Percentiles rank a stretch among this genome's conserved stretches.
Conservation (phyloP, 1,140 invertebrate genomes). For the Cotesia vestalis region DNA sequence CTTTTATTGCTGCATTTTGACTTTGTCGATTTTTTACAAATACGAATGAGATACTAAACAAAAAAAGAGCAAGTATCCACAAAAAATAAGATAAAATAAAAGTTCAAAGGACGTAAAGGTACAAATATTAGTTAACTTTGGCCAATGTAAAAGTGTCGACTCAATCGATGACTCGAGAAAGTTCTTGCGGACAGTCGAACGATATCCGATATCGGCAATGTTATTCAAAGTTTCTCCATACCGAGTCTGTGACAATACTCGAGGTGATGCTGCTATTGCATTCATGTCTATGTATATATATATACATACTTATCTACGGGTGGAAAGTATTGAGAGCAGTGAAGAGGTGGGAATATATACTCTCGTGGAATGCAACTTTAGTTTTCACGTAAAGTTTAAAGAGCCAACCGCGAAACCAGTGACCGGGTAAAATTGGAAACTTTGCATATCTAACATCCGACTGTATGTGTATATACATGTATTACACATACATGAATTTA, state of each 20-base stretch:
- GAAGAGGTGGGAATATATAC: no score
- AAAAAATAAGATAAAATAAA: no score
- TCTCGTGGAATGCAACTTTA: conserved; percentile 30
- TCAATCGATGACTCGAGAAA: background rate
- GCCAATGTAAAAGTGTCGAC: background rate
- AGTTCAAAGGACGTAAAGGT: no score
- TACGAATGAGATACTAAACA: no score
- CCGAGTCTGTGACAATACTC: conserved; percentile 3
- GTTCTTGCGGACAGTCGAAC: background rate
- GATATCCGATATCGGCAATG: conserved; percentile 7
- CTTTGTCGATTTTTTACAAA: no score
- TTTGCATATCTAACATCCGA: conserved; percentile 22
- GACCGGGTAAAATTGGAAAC: conserved; percentile 25
- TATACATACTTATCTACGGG: no score
- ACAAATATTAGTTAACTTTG: conserved; percentile 9
- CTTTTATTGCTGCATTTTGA: no score
- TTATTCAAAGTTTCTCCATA: background rate
- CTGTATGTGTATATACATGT: no score
- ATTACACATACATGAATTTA: no score
- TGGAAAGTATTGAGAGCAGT: no score
- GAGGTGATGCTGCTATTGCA: background rate
- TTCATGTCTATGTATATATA: no score
- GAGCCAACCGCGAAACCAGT: conserved; percentile 32
- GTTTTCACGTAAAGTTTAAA: conserved; percentile 26
- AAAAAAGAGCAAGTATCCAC: no score